Base-by-base conservation (phyloP, 2,113 vertebrate genomes). In the Coracopsis vasa region DNA sequence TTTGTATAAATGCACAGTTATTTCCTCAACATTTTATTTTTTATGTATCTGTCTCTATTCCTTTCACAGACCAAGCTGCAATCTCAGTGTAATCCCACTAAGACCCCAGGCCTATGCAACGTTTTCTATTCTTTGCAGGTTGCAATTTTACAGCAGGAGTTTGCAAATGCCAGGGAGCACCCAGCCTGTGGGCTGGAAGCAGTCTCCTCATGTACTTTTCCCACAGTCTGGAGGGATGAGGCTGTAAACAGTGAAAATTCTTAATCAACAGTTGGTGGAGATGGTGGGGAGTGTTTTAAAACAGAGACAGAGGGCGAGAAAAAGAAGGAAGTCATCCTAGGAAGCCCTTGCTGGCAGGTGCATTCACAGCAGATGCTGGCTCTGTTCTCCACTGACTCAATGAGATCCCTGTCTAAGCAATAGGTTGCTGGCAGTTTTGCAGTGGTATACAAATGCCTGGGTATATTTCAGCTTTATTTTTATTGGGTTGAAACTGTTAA, bases 351-450 rank as follows among this genome's bases (percentile, higher is more conserved):
- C 44, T 93, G 62, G 37, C 96, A 96, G 94, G 70, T 89, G 88
- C 70, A 25, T 70, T 91, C 95, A 66, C 96, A 82, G 37, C 73
- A 69, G 86, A 88, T 71, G 78, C 78, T 95, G 92, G 83, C 88
- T 94, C 80, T 53, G 33, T 31, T 89, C 86, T 92, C 73, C 45
- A 67, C 41, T 79, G 53, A 85, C 35, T 74, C 78, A 28, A 8
- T 66, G 62, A 90, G 71, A 83, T 86, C 50, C 29, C 67, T 48
- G 72, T 83, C 81, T 37, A 9, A 84, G 44, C 94, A 88, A 65
- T 56, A 91, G 65, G 88, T 65, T 1, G 2, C 28, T 66, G 80
- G 69, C 61, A 91, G 70, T 4, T 92, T 86, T 81, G 61, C 48
- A 61, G 37, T 11, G n/a, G 13, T 45, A 70, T 18, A 69, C 45